Base-by-base conservation (phyloP, 2,113 vertebrate species). In the Cheirogaleus medius region DNA sequence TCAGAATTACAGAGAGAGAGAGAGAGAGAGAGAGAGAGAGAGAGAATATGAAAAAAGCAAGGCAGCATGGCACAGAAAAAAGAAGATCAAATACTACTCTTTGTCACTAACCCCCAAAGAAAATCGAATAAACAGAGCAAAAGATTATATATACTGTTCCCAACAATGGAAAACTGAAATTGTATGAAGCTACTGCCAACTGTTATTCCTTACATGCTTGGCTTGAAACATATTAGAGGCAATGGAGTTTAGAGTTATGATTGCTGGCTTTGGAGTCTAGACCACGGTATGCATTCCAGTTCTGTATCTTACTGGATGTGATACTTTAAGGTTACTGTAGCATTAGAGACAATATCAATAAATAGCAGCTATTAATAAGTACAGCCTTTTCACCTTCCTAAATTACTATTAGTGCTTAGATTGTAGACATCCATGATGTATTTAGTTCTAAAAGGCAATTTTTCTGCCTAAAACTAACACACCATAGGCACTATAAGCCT, bases 391-490 rank as follows among this genome's bases (percentile, higher is more conserved):
- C 49, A 81, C 11, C 37, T 93, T 87, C 39, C 90, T 71, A 73
- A 87, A 34, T 56, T 87, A 66, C 52, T 87, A 64, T 86, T 80
- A 78, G 15, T 74, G 47, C 84, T 93, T 91, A 87, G 13, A 93
- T 66, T 69, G 21, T 68, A 83, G 68, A 86, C 32, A 64, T n/a
- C 71, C 63, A 44, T 81, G 34, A 86, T 86, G 44, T 83, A 92
- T 69, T 93, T 88, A 81, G 71, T 81, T 47, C 71, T 82, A 89
- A 90, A 86, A 96, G 90, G 29, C 21, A 82, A 58, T 68, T 96
- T 90, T 90, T 95, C 76, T 82, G 3, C 21, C 23, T 54, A 78
- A 91, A 95, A 68, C 73, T 83, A 86, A 89, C 76, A 78, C 60
- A 77, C 3, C 29, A 73, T 49, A 82, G 54, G 39, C 20, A 29